Conservation (phyloP, 2,113 vertebrate species). For the Lepisosteus oculatus region DNA sequence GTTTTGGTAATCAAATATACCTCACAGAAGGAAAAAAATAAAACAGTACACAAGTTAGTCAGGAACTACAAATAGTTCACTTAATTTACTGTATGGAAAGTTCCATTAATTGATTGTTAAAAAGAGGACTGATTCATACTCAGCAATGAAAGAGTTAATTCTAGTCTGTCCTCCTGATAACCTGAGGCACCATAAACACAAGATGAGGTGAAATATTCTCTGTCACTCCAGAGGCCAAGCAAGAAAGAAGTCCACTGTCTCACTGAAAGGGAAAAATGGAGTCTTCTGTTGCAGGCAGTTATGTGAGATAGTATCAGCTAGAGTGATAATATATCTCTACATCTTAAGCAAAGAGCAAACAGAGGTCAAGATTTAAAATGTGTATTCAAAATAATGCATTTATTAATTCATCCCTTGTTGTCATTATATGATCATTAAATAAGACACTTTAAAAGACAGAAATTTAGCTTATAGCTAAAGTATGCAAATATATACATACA, state of each 20-base stretch:
- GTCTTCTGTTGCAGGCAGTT: constrained; percentile 34
- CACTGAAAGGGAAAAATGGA: constrained; percentile 36
- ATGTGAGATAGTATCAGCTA: constrained; percentile 30
- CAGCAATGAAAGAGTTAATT: not conserved
- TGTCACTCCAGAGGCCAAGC: constrained; percentile 21
- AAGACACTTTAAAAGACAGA: not conserved
- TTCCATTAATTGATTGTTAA: too few relatives aligned
- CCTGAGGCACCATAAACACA: constrained; percentile 55
- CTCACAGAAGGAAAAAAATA: too few relatives aligned
- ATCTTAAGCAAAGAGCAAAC: constrained; percentile 22
- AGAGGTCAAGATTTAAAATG: not conserved
- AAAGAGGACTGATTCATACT: not conserved
- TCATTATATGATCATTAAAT: not conserved
- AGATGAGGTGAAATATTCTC: constrained; percentile 34
- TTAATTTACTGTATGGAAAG: too few relatives aligned
- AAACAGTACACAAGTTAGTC: too few relatives aligned
- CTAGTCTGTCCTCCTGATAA: constrained; percentile 22
- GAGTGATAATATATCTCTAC: constrained; percentile 27
- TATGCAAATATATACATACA: not conserved
- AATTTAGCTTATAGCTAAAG: not conserved
- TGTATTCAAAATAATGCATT: not conserved
- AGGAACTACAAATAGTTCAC: too few relatives aligned
- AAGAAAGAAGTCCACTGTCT: constrained; percentile 32
- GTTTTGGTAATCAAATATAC: too few relatives aligned
- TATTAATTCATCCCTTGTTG: not conserved